A percentile compares a stretch with the other conserved stretches of the same genome.
Conservation (phyloP, 1,140 invertebrate species). For the Aphaenogaster rudis region DNA sequence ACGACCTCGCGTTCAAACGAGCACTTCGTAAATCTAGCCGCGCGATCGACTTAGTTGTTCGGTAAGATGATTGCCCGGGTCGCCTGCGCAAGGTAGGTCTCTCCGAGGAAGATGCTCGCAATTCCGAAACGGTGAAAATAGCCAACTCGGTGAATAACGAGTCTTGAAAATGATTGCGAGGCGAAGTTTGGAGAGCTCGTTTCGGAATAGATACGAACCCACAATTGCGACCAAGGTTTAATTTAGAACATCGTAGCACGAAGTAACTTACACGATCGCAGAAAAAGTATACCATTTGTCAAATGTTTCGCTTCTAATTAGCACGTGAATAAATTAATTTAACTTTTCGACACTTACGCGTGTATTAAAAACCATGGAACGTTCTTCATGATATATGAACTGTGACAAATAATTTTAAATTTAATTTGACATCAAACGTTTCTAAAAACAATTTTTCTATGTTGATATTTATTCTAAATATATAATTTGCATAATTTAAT, state of each 20-base stretch:
- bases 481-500: background rate
- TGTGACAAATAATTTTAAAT: background rate
- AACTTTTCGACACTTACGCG: background rate
- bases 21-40: conserved; percentile 37
- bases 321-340: background rate
- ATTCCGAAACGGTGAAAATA: background rate
- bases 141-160: conserved; percentile 20
- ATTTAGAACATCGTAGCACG: background rate
- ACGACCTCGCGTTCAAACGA: conserved; percentile 15
- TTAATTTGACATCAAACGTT: background rate
- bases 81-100: background rate
- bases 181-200: conserved; percentile 18
- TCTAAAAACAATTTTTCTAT: background rate
- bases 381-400: background rate
- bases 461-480: background rate
- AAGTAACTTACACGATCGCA: background rate
- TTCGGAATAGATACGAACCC: background rate
- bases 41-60: conserved; percentile 33
- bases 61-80: conserved; percentile 25
- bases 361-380: background rate
- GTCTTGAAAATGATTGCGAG: conserved; percentile 23
- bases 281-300: background rate
- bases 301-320: conserved; percentile 1
- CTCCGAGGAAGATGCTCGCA: background rate
- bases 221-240: conserved; percentile 12